Evolutionary conservation across 1,140 invertebrate species (phyloP), one percentile per base, ranked within the genome.

Genomic region (Neelides sp.): DNA sequence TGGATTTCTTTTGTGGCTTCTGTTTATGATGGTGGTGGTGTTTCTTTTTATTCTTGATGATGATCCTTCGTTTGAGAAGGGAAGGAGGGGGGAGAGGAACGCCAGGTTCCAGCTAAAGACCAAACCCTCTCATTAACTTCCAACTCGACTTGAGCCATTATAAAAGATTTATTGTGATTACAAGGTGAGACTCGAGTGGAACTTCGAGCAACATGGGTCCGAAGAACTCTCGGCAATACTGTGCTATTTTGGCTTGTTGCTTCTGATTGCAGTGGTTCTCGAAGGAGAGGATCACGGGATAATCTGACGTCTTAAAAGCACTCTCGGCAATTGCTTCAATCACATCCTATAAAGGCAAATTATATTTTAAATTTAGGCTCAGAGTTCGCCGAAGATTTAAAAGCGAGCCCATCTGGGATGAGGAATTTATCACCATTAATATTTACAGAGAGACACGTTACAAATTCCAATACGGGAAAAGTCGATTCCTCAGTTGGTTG

Each of bases 31-130:
- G 82, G 54, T 86, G 84, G 62, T 84, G 80, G 66, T 94, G 88
- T 66, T 94, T 93, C 71, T 97, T 97, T 69, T 97, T 98, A 65
- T 97, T 97, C 69, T 97, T 98, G 50, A 97, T 92, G 46, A 98
- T 87, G 51, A 97, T 96, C 71, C 94, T 96, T 49, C 85, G 75
- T 61, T 81, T 85, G 22, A 97, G 65, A 36, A 80, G 63, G 5
- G 79, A 77, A 0, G 93, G 92, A 22, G 90, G 85, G 15, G 94
- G 94, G 48, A 98, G 69, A 40, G 83, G 76, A 54, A 78, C 71
- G 64, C 85, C 87, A 61, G 74, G 71, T 62, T 83, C 79, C 57
- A 85, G 66, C 80, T 83, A 60, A 27, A 4, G 22, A 42, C 17
- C n/a, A 47, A 42, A 36, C 15, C 45, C 19, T 19, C 8, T n/a